Base-by-base conservation (phyloP, 2,888 invertebrate genomes). In the Hololepta plana region DNA sequence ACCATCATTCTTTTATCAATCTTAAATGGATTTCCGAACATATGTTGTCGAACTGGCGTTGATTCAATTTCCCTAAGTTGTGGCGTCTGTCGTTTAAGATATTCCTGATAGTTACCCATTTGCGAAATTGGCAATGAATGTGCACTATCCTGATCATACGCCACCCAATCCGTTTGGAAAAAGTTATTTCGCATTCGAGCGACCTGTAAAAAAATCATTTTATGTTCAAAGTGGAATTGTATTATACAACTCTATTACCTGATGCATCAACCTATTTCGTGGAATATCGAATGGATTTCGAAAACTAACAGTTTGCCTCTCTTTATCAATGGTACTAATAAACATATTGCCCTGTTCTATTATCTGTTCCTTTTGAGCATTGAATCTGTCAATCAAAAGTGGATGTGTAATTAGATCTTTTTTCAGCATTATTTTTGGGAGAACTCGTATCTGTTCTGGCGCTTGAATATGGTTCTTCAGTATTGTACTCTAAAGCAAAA, bases 81-180 rank as follows among this genome's bases (percentile, higher is more conserved):
- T 23, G 85, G 81, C 28, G 88, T 82, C 67, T 85, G 80, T 29
- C 87, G 72, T 59, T 93, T 95, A 33, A 96, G 62, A 51, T 98
- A 95, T 54, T 96, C 95, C 57, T 98, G 95, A 57, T 96, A 98
- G 61, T 98, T 96, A 42, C 98, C 98, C 98, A 99, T 99, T 55
- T 91, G 90, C 11, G 85, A 76, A 11, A 98, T 85, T 4, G 96
- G 93, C 64, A 93, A 72, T 31, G 84, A 85, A 55, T 98, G 96
- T 5, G 88, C 71, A 40, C 82, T 81, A 57, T 96, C 95, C 46
- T 88, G 87, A 48, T 88, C 84, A 28, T 82, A 67, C 35, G 75
- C 72, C 12, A 72, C 61, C 21, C 81, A 62, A 9, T 81, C 73
- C 3, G 79, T 72, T 43, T 81, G 80, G 19, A 93, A 59, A 57